Evolutionary conservation across 2,888 invertebrate genomes (phyloP).

Genomic region (Campoplex capitator): DNA sequence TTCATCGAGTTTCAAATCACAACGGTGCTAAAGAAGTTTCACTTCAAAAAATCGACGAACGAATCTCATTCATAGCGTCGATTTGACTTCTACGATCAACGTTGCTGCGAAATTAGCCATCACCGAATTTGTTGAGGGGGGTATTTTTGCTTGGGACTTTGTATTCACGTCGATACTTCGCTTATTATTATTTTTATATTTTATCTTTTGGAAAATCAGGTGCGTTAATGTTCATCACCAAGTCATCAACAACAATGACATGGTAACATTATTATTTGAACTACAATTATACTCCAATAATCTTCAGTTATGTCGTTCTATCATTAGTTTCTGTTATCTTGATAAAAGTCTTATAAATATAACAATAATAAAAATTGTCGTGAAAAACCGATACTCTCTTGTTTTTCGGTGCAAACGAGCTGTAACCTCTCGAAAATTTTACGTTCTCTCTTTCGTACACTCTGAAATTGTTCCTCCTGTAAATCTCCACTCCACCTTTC

Average conservation of each 20-base stretch:
- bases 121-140: constrained; percentile 76
- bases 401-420: too few species aligned
- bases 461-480: too few species aligned
- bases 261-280: background rate
- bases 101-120: constrained; percentile 86
- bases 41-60: constrained; percentile 80
- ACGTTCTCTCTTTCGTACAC: too few species aligned
- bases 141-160: constrained; percentile 87
- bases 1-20: too few species aligned
- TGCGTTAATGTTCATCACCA: constrained; percentile 79
- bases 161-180: constrained; percentile 93
- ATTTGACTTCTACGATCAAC: constrained; percentile 88
- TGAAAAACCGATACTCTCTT: too few species aligned
- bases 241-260: background rate
- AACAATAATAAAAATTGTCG: too few species aligned
- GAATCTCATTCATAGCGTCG: constrained; percentile 86
- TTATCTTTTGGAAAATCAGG: constrained; percentile 90
- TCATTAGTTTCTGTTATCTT: background rate
- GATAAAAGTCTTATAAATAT: background rate
- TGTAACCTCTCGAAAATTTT: too few species aligned
- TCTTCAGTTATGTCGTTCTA: background rate
- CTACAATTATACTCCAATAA: too few species aligned
- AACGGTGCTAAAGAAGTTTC: too few species aligned
- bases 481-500: too few species aligned
- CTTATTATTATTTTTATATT: constrained; percentile 89